Evolutionary conservation across 1,140 invertebrate species (phyloP), one percentile per base, ranked within the genome.

Genomic region (Leptopilina boulardi): DNA sequence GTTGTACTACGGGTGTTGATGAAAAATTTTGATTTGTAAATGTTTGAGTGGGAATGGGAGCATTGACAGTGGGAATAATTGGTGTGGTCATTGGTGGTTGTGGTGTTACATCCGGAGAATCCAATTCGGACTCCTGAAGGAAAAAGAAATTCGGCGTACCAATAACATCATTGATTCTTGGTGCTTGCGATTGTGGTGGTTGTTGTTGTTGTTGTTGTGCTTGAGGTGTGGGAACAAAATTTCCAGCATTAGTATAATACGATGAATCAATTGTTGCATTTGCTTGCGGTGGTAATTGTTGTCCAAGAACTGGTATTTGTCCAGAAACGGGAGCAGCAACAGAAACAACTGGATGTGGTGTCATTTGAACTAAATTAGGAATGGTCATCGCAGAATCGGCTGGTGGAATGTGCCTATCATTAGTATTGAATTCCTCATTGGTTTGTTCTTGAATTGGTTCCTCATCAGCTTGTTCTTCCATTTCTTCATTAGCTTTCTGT

Each of bases 1-100:
- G 84, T 13, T 87, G 81, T n/a, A 90, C 88, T 19, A 90, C 89
- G 0, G 89, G 88, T 30, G 90, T 83, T 73, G 88, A 89, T 23
- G 90, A 89, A 81, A 94, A 96, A 77, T 93, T 94, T 83, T 96
- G 95, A 89, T 96, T 96, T 34, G 95, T 96, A 83, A 95, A 96
- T 30, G 95, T 96, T 87, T 96, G 94, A 6, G 94, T 93, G 10
- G 94, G 94, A 83, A 96, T 96, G 23, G 94, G 92, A 66, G 90
- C 91, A 18, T 92, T 93, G 2, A 92, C 92, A 9, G 92, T 88
- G 10, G 91, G 87, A 82, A 92, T 92, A 89, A 92, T 92, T 81
- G 90, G 90, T 66, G 90, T 82, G 56, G 89, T 87, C 10, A 90
- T 89, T 8, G 87, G 86, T 76, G 87, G 74, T 77, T 88, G 79